Percentiles rank a stretch among this genome's conserved stretches.
Conservation (phyloP, 2,888 invertebrate genomes). For the Microctonus brassicae region DNA sequence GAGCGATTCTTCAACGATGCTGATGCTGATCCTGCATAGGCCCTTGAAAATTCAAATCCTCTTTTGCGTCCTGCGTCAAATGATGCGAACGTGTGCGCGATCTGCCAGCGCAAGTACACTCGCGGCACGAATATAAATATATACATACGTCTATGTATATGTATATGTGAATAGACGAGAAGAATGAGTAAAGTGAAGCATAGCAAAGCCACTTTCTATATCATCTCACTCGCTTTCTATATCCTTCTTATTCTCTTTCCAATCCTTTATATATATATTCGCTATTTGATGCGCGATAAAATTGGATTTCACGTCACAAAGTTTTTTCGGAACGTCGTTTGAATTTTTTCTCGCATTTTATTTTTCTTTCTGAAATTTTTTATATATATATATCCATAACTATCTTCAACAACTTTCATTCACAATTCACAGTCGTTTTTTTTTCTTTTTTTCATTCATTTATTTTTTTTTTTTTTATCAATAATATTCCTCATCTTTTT, state of each 20-base stretch:
- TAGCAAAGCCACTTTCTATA: neutral
- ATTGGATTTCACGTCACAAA: slow-evolving; percentile 9
- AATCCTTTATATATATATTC: neutral
- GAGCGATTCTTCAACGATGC: neutral
- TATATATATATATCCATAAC: neutral
- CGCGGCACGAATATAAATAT: neutral
- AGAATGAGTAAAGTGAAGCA: neutral
- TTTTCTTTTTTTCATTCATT: no score
- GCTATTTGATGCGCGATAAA: neutral
- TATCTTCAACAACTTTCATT: neutral
- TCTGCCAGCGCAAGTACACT: neutral
- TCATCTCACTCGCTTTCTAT: neutral
- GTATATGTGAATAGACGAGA: neutral
- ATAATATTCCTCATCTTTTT: no score
- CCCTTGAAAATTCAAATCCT: slow-evolving; percentile 10
- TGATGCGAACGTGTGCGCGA: neutral
- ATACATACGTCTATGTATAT: neutral
- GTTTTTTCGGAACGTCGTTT: neutral
- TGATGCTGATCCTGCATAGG: slow-evolving; percentile 9
- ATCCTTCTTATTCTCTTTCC: neutral
- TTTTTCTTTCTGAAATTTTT: neutral
- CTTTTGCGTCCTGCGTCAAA: neutral
- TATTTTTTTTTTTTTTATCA: no score
- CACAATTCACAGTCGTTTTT: no score
- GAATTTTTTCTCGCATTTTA: neutral